These are phyloP conservation scores for Toxotes jaculatrix DNA, from an alignment of 2,113 vertebrate species.

Conservation along the genomic window DNA sequence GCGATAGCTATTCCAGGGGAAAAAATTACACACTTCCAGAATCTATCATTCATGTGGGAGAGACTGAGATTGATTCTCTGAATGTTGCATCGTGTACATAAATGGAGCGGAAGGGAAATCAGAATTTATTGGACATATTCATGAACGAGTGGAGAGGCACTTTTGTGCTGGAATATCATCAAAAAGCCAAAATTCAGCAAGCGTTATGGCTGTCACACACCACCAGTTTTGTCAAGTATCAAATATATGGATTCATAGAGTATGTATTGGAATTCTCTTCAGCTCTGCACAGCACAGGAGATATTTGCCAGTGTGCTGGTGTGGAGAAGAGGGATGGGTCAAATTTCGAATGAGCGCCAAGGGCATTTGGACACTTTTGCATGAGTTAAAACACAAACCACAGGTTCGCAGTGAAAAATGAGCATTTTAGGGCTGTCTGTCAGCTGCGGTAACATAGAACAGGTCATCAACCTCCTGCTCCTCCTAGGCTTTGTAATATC, in stretches of 20 bases:
- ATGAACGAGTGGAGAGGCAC: background rate
- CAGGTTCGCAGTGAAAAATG: conserved; percentile 47
- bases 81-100: conserved; percentile 32
- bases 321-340: conserved; percentile 49
- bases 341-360: conserved; percentile 58
- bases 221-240: conserved; percentile 6
- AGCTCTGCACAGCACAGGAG: conserved; percentile 5
- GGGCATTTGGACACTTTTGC: conserved; percentile 46
- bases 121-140: conserved; percentile 13
- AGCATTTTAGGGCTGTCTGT: conserved; percentile 27
- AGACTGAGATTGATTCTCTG: conserved; percentile 42
- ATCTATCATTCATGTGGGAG: conserved; percentile 17
- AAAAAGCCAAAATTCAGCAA: conserved; percentile 10
- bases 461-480: conserved; percentile 45
- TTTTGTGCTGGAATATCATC: background rate
- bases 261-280: conserved; percentile 26
- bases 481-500: conserved; percentile 28
- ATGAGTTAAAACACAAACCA: conserved; percentile 44
- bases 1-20: background rate
- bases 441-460: conserved; percentile 17
- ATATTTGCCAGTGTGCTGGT: background rate
- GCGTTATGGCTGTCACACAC: conserved; percentile 14
- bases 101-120: conserved; percentile 6
- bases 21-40: conserved; percentile 8
- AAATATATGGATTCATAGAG: conserved; percentile 12